Base-by-base conservation (phyloP, 1,140 invertebrate genomes). In the Subanguina moxae region DNA sequence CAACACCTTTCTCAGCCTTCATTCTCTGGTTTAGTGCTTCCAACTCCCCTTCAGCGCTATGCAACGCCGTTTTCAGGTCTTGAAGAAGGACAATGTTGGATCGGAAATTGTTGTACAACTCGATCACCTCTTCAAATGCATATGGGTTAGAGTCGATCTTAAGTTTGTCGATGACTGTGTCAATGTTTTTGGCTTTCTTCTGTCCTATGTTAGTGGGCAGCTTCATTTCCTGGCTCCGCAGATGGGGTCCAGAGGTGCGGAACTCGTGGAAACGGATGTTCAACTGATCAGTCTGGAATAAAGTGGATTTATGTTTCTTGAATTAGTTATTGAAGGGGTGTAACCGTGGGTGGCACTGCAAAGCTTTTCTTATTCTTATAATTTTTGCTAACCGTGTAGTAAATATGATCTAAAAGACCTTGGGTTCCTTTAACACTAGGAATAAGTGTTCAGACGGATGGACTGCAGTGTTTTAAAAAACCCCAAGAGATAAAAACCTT, bases 201-300 rank as follows among this genome's bases (percentile, higher is more conserved):
- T 78, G 74, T 8, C 74, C 74, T 11, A 73, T 63, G 28, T 75
- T 78, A 25, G 38, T 76, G 13, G 74, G 74, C 21, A 76, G 38
- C 52, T 76, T 76, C 76, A 78, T 78, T 42, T 78, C 76, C 23
- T 75, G 76, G 28, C 68, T 75, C 1, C 74, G 67, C n/a, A 78
- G 27, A 65, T 76, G 74, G 42, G 74, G 76, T 19, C 74, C 74
- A 27, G 75, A 57, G 13, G 74, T 42, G 21, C 59, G 52, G 43
- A 76, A 76, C 25, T 76, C 74, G 17, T 68, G 57, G 38, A 58
- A 76, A 25, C 73, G 71, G 57, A 76, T 76, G 27, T 64, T 45
- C 13, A 62, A 45, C 19, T 23, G 32, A 5, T 76, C 75, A 15
- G 48, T 38, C 75, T 75, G 28, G 58, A 70, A 46, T 61, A 3